Conservation (phyloP, 2,113 vertebrate genomes). For the Halcyon senegalensis region DNA sequence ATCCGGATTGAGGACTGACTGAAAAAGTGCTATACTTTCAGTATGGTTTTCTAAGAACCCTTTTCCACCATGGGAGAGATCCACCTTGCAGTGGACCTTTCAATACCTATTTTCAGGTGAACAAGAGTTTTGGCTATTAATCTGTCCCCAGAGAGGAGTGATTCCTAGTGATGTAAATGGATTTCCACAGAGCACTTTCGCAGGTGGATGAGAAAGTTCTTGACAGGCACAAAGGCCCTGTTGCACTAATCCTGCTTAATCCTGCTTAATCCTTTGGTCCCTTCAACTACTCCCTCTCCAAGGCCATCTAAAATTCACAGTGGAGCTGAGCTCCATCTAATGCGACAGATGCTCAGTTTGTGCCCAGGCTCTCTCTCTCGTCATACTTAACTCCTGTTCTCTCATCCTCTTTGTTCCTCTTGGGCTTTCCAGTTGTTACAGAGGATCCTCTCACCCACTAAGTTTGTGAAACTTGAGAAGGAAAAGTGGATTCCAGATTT, state of each 20-base stretch:
- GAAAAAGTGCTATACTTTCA: not conserved
- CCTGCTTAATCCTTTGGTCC: not conserved
- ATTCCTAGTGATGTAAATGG: not conserved
- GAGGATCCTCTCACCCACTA: not conserved
- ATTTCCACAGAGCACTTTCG: not conserved
- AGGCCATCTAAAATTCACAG: not conserved
- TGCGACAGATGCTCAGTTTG: not conserved
- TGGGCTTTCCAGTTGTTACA: not conserved
- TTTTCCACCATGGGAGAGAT: not conserved
- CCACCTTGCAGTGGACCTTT: not conserved
- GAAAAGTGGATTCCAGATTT: not conserved
- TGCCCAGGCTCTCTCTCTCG: not conserved
- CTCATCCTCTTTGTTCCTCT: not conserved
- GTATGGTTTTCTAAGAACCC: not conserved
- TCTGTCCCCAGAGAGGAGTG: not conserved
- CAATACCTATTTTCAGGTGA: not conserved
- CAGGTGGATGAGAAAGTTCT: not conserved
- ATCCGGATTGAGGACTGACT: not conserved
- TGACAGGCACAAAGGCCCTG: not conserved
- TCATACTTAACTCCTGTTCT: not conserved
- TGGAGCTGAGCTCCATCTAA: not conserved
- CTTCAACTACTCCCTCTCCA: not conserved
- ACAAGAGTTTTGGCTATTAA: not conserved
- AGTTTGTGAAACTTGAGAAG: not conserved
- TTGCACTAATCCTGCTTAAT: not conserved